Percentiles rank a stretch among this genome's conserved stretches.
Evolutionary conservation across 2,113 vertebrate genomes (phyloP).

Genomic region (Eretmochelys imbricata): DNA sequence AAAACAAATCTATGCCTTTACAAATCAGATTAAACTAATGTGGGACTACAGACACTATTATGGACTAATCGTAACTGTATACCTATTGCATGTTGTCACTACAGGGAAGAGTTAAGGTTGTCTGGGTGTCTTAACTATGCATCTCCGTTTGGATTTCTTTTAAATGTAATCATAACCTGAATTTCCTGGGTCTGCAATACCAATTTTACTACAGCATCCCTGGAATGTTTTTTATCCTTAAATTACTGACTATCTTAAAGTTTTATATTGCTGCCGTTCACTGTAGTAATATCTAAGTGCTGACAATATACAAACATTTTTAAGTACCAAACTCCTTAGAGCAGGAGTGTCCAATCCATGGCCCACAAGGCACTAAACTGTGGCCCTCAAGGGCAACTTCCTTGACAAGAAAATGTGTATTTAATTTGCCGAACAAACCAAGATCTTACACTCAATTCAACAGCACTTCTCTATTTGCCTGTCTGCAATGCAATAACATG

Average conservation of each 20-base stretch:
- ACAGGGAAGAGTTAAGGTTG: neutral
- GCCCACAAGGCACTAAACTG: neutral
- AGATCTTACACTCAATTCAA: neutral
- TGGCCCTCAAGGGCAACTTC: neutral
- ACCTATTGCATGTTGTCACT: neutral
- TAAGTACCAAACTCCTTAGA: neutral
- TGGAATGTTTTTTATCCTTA: neutral
- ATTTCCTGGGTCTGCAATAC: rapidly evolving
- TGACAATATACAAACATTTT: neutral
- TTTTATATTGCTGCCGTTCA: neutral
- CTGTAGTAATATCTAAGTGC: neutral
- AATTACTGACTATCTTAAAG: neutral
- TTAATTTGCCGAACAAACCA: neutral
- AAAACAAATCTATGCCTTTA: neutral
- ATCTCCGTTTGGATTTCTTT: neutral
- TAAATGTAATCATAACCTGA: neutral
- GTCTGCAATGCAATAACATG: neutral
- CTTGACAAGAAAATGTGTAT: rapidly evolving
- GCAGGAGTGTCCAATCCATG: neutral
- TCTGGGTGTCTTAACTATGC: neutral
- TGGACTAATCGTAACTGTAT: neutral
- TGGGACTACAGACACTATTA: neutral
- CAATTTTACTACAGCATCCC: neutral
- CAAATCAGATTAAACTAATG: neutral
- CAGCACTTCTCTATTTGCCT: neutral